Evolutionary conservation across 2,888 invertebrate genomes (phyloP).

Genomic region (Rhagium mordax): DNA sequence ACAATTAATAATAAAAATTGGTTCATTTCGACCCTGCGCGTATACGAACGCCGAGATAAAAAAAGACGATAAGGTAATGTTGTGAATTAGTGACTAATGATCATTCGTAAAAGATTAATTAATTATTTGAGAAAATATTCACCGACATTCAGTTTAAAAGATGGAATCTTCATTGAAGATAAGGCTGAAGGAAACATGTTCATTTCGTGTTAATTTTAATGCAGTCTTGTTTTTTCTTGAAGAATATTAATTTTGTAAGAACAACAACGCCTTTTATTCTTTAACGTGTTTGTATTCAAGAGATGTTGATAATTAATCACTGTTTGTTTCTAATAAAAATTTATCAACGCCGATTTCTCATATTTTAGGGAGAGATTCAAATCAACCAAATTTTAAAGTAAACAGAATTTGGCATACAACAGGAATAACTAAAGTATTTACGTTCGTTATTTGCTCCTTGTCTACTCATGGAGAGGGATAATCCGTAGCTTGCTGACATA

Average conservation of each 20-base stretch:
- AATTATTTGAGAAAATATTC: constrained; percentile 55
- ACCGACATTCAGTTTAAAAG: constrained; percentile 50
- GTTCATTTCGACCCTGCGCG: not conserved
- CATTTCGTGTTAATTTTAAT: constrained; percentile 59
- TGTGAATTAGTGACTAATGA: constrained; percentile 60
- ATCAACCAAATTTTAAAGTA: too few species aligned
- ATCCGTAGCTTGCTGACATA: too few species aligned
- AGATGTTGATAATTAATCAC: constrained; percentile 19
- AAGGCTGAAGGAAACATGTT: constrained; percentile 58
- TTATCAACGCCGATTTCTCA: not conserved
- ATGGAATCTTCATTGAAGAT: constrained; percentile 52
- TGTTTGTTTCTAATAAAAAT: not conserved
- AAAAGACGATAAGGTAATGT: constrained; percentile 54
- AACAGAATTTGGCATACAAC: too few species aligned
- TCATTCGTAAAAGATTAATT: constrained; percentile 58
- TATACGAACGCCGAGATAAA: constrained; percentile 26
- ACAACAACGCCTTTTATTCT: constrained; percentile 32
- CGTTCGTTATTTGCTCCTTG: too few species aligned
- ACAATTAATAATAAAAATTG: not conserved
- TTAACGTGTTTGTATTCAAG: constrained; percentile 2
- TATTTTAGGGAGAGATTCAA: not conserved
- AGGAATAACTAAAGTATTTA: too few species aligned
- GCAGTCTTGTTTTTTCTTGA: constrained; percentile 51
- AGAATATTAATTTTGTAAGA: constrained; percentile 52
- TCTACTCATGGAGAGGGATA: too few species aligned